These are phyloP conservation scores for Stichodactyla mertensii DNA, from an alignment of 64 coral and sea anemone species.

Conservation along the genomic window DNA sequence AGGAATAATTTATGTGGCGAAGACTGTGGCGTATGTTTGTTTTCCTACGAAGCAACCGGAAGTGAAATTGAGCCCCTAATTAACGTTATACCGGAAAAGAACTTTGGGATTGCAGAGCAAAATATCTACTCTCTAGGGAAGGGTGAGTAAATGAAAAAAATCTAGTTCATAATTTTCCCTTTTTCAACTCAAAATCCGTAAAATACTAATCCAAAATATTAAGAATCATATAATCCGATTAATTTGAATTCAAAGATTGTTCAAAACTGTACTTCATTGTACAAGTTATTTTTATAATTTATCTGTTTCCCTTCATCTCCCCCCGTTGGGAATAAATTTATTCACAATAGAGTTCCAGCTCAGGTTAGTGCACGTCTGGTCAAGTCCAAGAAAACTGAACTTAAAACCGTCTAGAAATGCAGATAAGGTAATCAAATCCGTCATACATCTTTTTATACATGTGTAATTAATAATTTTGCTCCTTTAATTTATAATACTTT, in stretches of 20 bases:
- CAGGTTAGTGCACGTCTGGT: constrained; percentile 1
- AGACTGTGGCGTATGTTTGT: constrained; percentile 21
- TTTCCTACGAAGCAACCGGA: constrained; percentile 45
- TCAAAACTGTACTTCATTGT: not conserved
- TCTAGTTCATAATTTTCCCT: not conserved
- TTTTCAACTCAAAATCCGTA: not conserved
- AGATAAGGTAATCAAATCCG: not conserved
- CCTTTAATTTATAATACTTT: not conserved
- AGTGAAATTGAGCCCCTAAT: constrained; percentile 20
- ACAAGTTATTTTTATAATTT: not conserved
- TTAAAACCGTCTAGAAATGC: not conserved
- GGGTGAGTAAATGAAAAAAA: not conserved
- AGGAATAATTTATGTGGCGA: constrained; percentile 37
- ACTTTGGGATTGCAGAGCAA: constrained; percentile 10
- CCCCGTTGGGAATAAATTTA: not conserved
- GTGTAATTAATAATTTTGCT: not conserved
- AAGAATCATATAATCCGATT: not conserved
- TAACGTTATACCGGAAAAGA: constrained; percentile 21
- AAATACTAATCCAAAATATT: not conserved
- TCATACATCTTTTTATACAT: not conserved
- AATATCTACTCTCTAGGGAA: not conserved
- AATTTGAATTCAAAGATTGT: not conserved
- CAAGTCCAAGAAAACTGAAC: not conserved
- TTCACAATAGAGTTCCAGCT: not conserved
- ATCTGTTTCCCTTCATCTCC: not conserved